phyloP scores from a whole-genome alignment of 2,888 invertebrate species.

The Germaria angustata region DNA sequence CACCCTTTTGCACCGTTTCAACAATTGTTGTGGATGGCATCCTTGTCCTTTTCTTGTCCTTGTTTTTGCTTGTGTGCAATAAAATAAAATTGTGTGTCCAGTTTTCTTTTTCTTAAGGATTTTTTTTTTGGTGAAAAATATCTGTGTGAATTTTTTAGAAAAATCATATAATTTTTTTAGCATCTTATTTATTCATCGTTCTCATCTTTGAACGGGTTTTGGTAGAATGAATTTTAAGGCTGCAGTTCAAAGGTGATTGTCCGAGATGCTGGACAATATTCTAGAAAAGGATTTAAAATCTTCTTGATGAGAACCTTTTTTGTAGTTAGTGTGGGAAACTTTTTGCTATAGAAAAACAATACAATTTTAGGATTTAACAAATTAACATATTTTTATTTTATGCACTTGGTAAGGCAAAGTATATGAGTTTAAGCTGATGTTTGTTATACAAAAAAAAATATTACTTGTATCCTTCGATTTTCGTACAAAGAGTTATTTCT shows the following conservation, averaged over 20 bases:
- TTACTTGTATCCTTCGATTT: no score
- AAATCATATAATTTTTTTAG: neutral
- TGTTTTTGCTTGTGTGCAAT: slow-evolving; percentile 10
- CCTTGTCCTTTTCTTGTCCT: no score
- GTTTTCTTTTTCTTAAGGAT: slow-evolving; percentile 24
- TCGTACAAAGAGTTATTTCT: no score
- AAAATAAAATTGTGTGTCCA: slow-evolving; percentile 35
- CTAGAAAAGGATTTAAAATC: slow-evolving; percentile 18
- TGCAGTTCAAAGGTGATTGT: slow-evolving; percentile 53
- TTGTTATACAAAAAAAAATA: neutral
- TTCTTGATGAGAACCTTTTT: neutral
- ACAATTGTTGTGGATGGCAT: slow-evolving; percentile 25
- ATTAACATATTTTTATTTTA: neutral
- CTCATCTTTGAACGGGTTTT: slow-evolving; percentile 28
- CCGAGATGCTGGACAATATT: slow-evolving; percentile 34
- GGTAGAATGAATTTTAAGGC: slow-evolving; percentile 19
- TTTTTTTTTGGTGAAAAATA: slow-evolving; percentile 33
- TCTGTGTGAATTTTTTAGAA: slow-evolving; percentile 56
- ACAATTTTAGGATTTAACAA: neutral
- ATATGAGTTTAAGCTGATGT: neutral
- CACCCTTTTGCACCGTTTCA: slow-evolving; percentile 16
- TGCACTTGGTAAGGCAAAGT: neutral
- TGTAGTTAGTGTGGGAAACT: slow-evolving; percentile 28
- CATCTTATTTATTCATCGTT: slow-evolving; percentile 46
- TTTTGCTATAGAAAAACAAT: neutral